phyloP scores from a whole-genome alignment of 2,797 vertebrate species.

The Rhyacichthys aspro region DNA sequence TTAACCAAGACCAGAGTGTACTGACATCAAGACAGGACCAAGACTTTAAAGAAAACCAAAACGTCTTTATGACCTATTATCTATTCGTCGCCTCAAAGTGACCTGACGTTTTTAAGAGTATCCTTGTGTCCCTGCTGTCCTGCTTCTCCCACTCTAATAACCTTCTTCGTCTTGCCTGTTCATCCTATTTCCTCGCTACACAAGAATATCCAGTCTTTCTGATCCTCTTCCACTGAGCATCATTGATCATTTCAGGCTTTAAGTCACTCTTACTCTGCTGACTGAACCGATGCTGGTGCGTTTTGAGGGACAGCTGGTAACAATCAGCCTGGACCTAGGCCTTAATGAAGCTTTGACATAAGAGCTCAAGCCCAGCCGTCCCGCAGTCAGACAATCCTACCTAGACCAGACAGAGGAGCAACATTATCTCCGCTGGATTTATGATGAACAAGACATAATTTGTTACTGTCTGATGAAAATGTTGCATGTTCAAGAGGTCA shows the following conservation, averaged over 20 bases:
- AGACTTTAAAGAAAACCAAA: no score
- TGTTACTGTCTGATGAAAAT: slow-evolving; percentile 45
- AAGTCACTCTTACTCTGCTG: slow-evolving; percentile 66
- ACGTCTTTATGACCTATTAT: neutral
- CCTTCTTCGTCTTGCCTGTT: slow-evolving; percentile 35
- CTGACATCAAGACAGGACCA: no score
- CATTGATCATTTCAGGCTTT: slow-evolving; percentile 63
- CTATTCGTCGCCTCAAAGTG: slow-evolving; percentile 2
- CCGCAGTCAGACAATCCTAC: slow-evolving; percentile 63
- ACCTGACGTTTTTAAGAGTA: slow-evolving; percentile 7
- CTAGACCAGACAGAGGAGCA: slow-evolving; percentile 53
- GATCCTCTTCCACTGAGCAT: slow-evolving; percentile 53
- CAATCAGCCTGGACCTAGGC: slow-evolving; percentile 66
- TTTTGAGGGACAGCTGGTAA: slow-evolving; percentile 73
- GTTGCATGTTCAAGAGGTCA: slow-evolving; percentile 48
- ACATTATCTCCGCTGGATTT: slow-evolving; percentile 56
- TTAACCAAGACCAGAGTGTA: no score
- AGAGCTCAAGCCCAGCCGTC: slow-evolving; percentile 51
- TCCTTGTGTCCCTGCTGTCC: slow-evolving; percentile 24
- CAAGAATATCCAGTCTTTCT: slow-evolving; percentile 33
- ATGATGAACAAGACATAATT: slow-evolving; percentile 54
- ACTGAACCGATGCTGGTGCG: slow-evolving; percentile 31
- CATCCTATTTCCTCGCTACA: slow-evolving; percentile 34
- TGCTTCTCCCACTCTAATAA: slow-evolving; percentile 23
- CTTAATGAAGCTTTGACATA: slow-evolving; percentile 73